Evolutionary conservation across 92 coral and sea anemone genomes (phyloP).

Genomic region (Epizoanthus illoricatus): DNA sequence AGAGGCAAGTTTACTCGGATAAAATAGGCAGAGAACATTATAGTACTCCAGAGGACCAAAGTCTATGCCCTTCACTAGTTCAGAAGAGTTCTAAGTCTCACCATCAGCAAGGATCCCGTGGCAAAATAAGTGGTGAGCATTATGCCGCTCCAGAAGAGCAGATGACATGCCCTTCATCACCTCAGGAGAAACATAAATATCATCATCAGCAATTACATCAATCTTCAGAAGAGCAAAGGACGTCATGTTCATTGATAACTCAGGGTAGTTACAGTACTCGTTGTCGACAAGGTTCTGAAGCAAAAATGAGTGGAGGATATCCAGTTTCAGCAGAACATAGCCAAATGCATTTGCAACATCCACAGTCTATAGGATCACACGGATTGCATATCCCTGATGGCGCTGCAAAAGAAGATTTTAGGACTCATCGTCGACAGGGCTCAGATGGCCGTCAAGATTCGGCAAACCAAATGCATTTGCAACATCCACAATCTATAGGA

Average conservation of each 20-base stretch:
- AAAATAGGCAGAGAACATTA: background rate
- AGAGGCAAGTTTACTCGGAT: background rate
- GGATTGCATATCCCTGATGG: background rate
- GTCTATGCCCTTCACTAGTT: background rate
- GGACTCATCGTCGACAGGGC: background rate
- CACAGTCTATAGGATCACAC: background rate
- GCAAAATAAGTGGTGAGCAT: background rate
- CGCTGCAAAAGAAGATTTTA: background rate
- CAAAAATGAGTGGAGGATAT: too few relatives aligned
- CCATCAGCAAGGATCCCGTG: background rate
- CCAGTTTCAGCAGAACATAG: too few relatives aligned
- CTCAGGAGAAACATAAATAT: too few relatives aligned
- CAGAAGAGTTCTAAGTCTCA: background rate
- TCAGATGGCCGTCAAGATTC: background rate
- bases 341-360: too few relatives aligned
- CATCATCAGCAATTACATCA: too few relatives aligned
- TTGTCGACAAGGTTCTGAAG: too few relatives aligned
- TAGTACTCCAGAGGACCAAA: background rate
- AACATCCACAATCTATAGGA: background rate
- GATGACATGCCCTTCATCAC: too few relatives aligned
- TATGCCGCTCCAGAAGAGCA: background rate
- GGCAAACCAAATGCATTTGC: too few relatives aligned
- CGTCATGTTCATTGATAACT: too few relatives aligned
- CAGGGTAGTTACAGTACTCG: too few relatives aligned
- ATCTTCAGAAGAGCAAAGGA: too few relatives aligned